These are phyloP conservation scores for Myzus persicae DNA, from an alignment of 1,140 invertebrate species.

Conservation along the genomic window DNA sequence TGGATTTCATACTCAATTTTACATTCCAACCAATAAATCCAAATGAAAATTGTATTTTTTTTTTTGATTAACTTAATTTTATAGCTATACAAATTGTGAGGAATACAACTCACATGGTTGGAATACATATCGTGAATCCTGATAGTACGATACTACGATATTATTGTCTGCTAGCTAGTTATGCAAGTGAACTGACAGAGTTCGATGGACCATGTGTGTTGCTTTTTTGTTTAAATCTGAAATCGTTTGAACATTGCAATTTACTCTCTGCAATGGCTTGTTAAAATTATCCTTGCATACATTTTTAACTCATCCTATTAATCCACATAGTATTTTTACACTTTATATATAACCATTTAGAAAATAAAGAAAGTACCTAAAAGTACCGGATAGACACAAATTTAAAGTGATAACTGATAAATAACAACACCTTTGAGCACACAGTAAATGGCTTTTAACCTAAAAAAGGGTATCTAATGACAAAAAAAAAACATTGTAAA, in stretches of 20 bases:
- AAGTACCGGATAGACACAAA: too few relatives aligned
- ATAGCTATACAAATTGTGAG: neutral
- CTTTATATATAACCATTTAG: too few relatives aligned
- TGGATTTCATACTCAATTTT: neutral
- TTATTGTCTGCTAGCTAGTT: neutral
- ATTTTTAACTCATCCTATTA: neutral
- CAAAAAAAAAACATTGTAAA: neutral
- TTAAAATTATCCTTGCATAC: neutral
- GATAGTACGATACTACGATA: neutral
- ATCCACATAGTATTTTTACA: too few relatives aligned
- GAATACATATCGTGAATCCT: neutral
- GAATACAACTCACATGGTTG: too few relatives aligned
- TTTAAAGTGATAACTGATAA: too few relatives aligned
- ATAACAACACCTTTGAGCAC: neutral
- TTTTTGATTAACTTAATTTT: neutral
- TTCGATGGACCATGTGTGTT: neutral
- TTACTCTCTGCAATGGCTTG: neutral
- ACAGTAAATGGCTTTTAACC: too few relatives aligned
- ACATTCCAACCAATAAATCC: too few relatives aligned
- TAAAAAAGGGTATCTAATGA: neutral
- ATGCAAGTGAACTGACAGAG: neutral
- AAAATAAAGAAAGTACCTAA: too few relatives aligned
- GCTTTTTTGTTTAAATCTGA: neutral
- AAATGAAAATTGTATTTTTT: neutral
- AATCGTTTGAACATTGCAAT: neutral